phyloP scores from a whole-genome alignment of 2,888 invertebrate species.

The Myopa testacea region DNA sequence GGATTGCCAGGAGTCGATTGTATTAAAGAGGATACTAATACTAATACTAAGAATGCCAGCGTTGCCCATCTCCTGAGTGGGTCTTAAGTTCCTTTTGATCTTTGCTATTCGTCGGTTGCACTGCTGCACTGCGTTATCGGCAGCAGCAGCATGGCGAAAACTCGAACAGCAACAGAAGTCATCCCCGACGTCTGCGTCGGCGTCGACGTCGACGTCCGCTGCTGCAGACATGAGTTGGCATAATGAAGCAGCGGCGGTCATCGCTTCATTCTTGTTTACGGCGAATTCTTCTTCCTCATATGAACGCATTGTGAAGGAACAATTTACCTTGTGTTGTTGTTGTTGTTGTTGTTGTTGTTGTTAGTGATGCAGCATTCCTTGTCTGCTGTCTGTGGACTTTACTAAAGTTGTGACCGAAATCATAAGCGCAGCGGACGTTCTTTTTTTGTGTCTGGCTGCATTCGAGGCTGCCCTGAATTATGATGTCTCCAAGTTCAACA shows the following conservation, averaged over 20 bases:
- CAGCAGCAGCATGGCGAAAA: background rate
- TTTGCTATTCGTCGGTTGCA: background rate
- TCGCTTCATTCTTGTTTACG: background rate
- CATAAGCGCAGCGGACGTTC: constrained; percentile 21
- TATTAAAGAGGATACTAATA: background rate
- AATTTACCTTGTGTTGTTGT: constrained; percentile 23
- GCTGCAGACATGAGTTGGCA: background rate
- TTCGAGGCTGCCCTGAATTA: constrained; percentile 19
- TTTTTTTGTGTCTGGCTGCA: constrained; percentile 20
- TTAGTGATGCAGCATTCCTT: constrained; percentile 28
- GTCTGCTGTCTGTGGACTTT: constrained; percentile 23
- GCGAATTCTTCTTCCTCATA: background rate
- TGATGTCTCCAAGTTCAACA: constrained; percentile 3
- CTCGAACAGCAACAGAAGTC: background rate
- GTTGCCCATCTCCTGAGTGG: background rate
- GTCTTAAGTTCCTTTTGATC: background rate
- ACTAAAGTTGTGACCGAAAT: constrained; percentile 25
- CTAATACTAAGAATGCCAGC: no score
- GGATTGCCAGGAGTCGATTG: background rate
- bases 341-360: constrained; percentile 10
- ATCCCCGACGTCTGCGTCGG: background rate
- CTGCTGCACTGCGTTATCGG: background rate
- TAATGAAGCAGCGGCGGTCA: background rate
- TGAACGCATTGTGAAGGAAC: background rate
- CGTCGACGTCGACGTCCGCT: background rate